These are phyloP conservation scores for Phoxinus phoxinus DNA, from an alignment of 2,113 vertebrate genomes.

Conservation along the genomic window DNA sequence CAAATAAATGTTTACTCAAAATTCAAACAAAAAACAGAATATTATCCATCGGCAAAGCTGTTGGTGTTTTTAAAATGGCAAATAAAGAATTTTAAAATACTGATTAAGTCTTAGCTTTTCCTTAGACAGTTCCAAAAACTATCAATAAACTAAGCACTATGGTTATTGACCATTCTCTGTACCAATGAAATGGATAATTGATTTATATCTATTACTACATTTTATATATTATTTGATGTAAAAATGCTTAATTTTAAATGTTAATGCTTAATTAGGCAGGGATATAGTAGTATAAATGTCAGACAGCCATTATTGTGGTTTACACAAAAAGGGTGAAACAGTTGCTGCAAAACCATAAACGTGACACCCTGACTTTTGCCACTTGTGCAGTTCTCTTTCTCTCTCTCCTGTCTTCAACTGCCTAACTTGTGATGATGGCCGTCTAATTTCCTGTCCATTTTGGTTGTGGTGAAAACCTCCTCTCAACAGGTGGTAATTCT, in stretches of 20 bases:
- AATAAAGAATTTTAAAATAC: not conserved
- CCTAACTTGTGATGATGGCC: constrained; percentile 48
- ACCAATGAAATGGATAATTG: not conserved
- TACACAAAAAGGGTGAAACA: not conserved
- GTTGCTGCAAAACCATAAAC: not conserved
- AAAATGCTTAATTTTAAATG: not conserved
- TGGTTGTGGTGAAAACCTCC: constrained; percentile 61
- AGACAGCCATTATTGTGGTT: not conserved
- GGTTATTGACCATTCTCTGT: too few species aligned
- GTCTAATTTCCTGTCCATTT: constrained; percentile 68
- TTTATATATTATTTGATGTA: not conserved
- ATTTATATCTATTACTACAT: not conserved
- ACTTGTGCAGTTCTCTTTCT: constrained; percentile 18
- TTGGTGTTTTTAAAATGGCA: not conserved
- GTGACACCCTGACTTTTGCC: constrained; percentile 43
- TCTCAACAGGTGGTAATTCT: constrained; percentile 91
- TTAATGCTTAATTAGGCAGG: not conserved
- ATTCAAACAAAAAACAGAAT: not conserved
- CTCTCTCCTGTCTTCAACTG: constrained; percentile 24
- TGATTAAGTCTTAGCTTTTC: not conserved
- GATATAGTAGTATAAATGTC: not conserved
- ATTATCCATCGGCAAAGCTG: not conserved
- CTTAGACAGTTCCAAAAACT: not conserved
- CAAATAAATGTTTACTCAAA: not conserved
- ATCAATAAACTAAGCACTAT: too few species aligned